Conservation (phyloP, 2,797 vertebrate species). For the Phoebastria nigripes region DNA sequence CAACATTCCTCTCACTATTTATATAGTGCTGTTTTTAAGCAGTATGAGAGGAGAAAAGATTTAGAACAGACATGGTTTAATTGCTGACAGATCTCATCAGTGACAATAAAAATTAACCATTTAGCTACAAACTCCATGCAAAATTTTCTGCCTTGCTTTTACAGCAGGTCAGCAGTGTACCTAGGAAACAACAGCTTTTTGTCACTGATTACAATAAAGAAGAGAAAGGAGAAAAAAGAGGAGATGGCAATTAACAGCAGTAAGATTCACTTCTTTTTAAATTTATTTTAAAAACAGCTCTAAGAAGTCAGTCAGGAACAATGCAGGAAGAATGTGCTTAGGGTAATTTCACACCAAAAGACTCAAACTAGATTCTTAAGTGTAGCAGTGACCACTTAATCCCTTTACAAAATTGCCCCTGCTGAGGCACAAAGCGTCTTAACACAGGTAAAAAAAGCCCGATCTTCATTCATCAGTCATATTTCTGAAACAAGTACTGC, state of each 20-base stretch:
- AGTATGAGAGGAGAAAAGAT: background rate
- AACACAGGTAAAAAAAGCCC: background rate
- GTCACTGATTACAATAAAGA: background rate
- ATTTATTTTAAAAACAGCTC: background rate
- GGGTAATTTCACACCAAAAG: background rate
- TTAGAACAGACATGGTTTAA: constrained; percentile 35
- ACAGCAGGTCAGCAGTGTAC: background rate
- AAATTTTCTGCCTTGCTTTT: background rate
- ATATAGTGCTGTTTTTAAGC: background rate
- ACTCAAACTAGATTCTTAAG: background rate
- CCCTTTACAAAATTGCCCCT: background rate
- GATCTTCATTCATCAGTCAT: background rate
- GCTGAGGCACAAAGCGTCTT: background rate
- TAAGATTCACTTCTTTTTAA: background rate
- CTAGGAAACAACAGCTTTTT: background rate
- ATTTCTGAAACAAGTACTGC: background rate
- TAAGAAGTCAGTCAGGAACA: background rate
- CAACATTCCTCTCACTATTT: constrained; percentile 20
- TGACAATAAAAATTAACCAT: constrained; percentile 10
- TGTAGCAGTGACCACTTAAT: background rate
- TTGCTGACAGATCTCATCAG: constrained; percentile 20
- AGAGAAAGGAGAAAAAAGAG: background rate
- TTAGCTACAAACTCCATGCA: background rate
- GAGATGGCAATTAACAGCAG: background rate
- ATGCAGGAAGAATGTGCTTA: background rate